Evolutionary conservation across 2,113 vertebrate genomes (phyloP).

Genomic region (Gymnarchus niloticus): DNA sequence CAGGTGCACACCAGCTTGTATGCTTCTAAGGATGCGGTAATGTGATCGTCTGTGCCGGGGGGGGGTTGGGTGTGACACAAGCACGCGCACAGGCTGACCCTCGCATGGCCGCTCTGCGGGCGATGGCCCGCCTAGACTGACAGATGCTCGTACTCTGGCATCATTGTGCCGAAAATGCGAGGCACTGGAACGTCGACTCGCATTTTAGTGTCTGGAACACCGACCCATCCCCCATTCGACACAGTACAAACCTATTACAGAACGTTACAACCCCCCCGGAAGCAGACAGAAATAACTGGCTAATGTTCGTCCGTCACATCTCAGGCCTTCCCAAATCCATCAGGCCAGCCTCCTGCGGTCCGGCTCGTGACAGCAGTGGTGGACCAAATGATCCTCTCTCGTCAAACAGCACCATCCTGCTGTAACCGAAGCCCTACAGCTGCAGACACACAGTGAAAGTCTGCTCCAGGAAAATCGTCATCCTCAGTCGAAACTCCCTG

Average conservation of each 20-base stretch:
- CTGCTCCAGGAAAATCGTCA: not conserved
- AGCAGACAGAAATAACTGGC: slow-evolving; percentile 23
- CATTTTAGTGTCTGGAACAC: not conserved
- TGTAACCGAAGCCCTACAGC: not conserved
- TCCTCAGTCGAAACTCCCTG: not conserved
- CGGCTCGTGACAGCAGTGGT: slow-evolving; percentile 17
- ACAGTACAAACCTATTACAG: no score
- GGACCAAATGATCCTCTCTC: slow-evolving; percentile 15
- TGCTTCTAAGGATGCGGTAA: not conserved
- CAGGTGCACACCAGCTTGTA: not conserved
- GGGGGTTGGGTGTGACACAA: not conserved
- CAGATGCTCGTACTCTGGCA: not conserved
- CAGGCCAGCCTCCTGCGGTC: slow-evolving; percentile 16
- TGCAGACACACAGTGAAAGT: not conserved
- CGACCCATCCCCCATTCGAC: not conserved
- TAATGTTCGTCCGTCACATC: slow-evolving; percentile 28
- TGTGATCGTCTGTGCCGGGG: not conserved
- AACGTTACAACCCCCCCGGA: slow-evolving; percentile 13
- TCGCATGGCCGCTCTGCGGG: not conserved
- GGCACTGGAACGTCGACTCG: not conserved
- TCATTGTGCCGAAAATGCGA: not conserved
- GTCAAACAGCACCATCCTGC: not conserved
- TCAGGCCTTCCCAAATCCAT: slow-evolving; percentile 32
- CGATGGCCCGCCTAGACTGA: not conserved
- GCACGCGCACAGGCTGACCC: not conserved